These are phyloP conservation scores for Sarcophaga caerulescens DNA, from an alignment of 2,888 invertebrate genomes.

Conservation along the genomic window DNA sequence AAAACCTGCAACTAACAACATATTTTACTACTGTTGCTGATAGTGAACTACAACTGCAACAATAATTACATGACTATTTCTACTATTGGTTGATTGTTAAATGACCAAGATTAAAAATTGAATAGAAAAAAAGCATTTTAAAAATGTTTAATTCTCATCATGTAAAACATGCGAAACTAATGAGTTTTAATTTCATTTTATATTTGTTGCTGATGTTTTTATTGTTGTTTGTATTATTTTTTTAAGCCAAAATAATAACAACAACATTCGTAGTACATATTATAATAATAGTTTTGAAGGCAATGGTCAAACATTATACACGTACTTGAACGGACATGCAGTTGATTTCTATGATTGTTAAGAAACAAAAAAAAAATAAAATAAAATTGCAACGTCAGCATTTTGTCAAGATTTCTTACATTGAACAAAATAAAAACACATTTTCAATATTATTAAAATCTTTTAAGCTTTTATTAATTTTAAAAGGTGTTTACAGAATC, in stretches of 20 bases:
- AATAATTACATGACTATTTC: too few relatives aligned
- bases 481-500: too few relatives aligned
- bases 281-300: conserved; percentile 5
- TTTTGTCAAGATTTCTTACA: not conserved
- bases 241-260: conserved; percentile 33
- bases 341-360: not conserved
- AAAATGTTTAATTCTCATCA: conserved; percentile 50
- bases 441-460: too few relatives aligned
- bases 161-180: conserved; percentile 62
- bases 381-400: not conserved
- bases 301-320: conserved; percentile 26
- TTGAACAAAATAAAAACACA: too few relatives aligned
- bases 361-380: not conserved
- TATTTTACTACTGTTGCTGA: conserved; percentile 16
- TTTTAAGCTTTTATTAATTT: too few relatives aligned
- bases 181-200: conserved; percentile 41
- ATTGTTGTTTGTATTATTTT: not conserved
- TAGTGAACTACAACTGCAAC: too few relatives aligned
- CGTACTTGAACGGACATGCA: conserved; percentile 9
- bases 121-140: not conserved
- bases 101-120: conserved; percentile 21
- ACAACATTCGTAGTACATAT: not conserved
- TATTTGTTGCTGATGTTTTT: not conserved
- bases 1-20: conserved; percentile 16
- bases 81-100: not conserved